Evolutionary conservation across 2,797 vertebrate genomes (phyloP), one percentile per base, ranked within the genome.

Genomic region (Dallia pectoralis): DNA sequence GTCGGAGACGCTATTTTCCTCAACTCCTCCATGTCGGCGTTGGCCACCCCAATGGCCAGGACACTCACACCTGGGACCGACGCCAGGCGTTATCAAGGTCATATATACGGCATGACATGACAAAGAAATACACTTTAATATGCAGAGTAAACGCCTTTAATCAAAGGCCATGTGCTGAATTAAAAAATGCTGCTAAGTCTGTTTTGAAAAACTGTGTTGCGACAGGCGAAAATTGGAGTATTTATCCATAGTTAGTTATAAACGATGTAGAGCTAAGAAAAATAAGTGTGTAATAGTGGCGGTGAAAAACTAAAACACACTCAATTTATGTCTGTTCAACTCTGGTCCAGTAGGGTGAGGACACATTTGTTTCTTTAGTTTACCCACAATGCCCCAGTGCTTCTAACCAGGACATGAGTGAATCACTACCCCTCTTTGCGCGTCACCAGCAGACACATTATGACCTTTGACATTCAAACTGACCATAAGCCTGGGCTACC

Each of bases 401-500:
- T n/a, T n/a, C n/a, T n/a, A n/a, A n/a, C n/a, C n/a, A 3, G 8
- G 2, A 8, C 7, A 2, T 11, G 2, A 3, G 40, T 44, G 40
- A 44, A 44, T 9, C 40, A 2, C 40, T 44, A 9, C 7, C 40
- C 2, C 12, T 11, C n/a, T 56, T 25, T 56, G 53, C 11, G n/a
- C 22, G 12, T 8, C 22, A 2, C 53, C 8, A 56, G n/a, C 0
- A 56, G 19, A n/a, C n/a, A 22, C 1, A 22, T 7, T 3, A 25
- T 56, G 53, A 69, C 36, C 1, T n/a, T 32, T 3, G n/a, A 36
- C 27, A 30, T 3, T 5, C 27, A 3, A 25, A 80, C 91, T 86
- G 76, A 97, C 96, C 96, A 47, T 95, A 86, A 73, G 91, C 90
- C 0, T 91, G 95, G 15, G 94, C 95, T 27, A 91, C 89, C 84